A percentile compares a stretch with the other conserved stretches of the same genome.
Conservation (phyloP, 2,113 vertebrate species). For the Megaceryle torquata region DNA sequence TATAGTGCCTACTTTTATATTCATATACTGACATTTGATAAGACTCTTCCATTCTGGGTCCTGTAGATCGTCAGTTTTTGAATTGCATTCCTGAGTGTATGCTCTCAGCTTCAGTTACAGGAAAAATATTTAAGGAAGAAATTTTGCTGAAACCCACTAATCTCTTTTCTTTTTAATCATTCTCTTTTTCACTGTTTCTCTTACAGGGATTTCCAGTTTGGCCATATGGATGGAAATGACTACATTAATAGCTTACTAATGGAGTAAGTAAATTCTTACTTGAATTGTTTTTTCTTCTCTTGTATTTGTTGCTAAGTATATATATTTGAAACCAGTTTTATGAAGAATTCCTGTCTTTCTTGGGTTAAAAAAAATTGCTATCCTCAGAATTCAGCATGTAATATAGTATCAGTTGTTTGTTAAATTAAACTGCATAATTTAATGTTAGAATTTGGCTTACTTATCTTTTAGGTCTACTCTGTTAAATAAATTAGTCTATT, state of each 20-base stretch:
- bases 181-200: background rate
- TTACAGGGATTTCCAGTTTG: constrained; percentile 90
- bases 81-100: background rate
- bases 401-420: background rate
- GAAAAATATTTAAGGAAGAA: background rate
- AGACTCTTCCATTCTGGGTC: background rate
- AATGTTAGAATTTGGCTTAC: background rate
- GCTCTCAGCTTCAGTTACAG: background rate
- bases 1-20: background rate
- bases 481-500: background rate
- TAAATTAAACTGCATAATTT: background rate
- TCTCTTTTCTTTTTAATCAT: background rate
- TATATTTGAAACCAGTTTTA: background rate
- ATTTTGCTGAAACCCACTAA: background rate
- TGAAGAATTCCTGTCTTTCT: background rate
- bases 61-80: background rate
- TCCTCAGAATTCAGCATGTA: background rate
- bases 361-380: rapidly evolving
- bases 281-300: background rate
- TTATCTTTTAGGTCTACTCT: background rate
- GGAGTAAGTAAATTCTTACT: constrained; percentile 84
- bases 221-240: constrained; percentile 96
- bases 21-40: background rate
- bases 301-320: background rate
- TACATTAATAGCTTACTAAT: constrained; percentile 98